Evolutionary conservation across 2,797 vertebrate genomes (phyloP).

Genomic region (Acridotheres tristis): DNA sequence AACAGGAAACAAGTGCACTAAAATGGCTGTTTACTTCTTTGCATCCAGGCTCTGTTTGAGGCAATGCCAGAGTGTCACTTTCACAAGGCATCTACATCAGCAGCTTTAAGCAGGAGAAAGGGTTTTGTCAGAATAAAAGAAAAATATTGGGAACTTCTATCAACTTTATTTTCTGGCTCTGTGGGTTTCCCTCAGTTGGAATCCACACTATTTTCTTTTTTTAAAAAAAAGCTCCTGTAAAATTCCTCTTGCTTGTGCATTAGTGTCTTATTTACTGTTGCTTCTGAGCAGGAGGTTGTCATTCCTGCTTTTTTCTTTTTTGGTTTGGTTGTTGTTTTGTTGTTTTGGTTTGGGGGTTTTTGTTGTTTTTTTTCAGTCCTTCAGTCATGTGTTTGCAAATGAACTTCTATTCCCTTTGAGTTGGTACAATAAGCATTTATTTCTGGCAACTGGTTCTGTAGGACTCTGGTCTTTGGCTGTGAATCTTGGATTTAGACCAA

Average conservation of each 20-base stretch:
- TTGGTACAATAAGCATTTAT: background rate
- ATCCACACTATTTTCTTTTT: background rate
- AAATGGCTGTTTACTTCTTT: constrained; percentile 19
- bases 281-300: background rate
- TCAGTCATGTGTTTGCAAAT: background rate
- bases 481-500: constrained; percentile 22
- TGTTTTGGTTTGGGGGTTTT: background rate
- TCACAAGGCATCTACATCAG: background rate
- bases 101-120: constrained; percentile 26
- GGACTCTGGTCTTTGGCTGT: background rate
- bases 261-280: constrained; percentile 15
- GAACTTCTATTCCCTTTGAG: background rate
- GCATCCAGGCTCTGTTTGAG: background rate
- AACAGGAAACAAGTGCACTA: background rate
- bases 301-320: background rate
- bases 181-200: constrained; percentile 42
- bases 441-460: constrained; percentile 8
- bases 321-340: background rate
- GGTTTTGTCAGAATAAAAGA: constrained; percentile 38
- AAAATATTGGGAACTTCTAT: constrained; percentile 23
- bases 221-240: background rate
- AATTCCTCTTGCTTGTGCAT: constrained; percentile 13
- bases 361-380: background rate
- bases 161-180: constrained; percentile 51
- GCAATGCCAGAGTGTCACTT: background rate